Evolutionary conservation across 1,140 invertebrate genomes (phyloP), one percentile per base, ranked within the genome.

Genomic region (Babylonia areolata): DNA sequence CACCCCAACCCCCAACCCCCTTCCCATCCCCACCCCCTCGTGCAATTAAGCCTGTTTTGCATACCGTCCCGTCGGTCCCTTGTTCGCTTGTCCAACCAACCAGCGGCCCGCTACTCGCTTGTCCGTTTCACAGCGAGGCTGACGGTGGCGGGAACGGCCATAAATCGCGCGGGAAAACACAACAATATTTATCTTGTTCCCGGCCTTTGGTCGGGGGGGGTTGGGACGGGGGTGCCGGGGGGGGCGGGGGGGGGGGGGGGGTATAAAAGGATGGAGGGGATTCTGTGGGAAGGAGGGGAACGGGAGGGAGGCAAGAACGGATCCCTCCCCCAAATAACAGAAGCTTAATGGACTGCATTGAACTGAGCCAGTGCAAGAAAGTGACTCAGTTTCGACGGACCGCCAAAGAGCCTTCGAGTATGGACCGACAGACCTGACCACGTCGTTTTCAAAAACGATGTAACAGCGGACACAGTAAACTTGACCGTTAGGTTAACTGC

Each of bases 151-250:
- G 20, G 15, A 3, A 9, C 9, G 46, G 46, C 58, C 28, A 64
- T 64, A 64, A 64, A 64, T 64, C 58, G 58, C 28, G 17, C 58
- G 28, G 58, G 58, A 64, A 64, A 64, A 51, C 58, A 20, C 12
- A 64, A 64, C 58, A 64, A 64, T 64, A 64, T 64, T 64, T 64
- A 64, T 64, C 58, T 64, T 64, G 58, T 64, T 64, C 17, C 28
- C n/a, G n/a, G 58, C 58, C 58, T 28, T 64, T 64, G 58, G 28
- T 23, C 20, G 58, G 5, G 28, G 20, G 58, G 28, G 58, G 58
- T 0, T 5, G 28, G 28, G 2, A 23, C 12, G 58, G 0, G 1
- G 28, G 28, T 5, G 58, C 0, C 46, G 17, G 46, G 2, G 0
- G 17, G 9, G 9, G 46, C 9, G 46, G 17, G 46, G 2, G 46